A percentile compares a stretch with the other conserved stretches of the same genome.
Evolutionary conservation across 2,888 invertebrate genomes (phyloP).

Genomic region (Tetragonisca angustula): DNA sequence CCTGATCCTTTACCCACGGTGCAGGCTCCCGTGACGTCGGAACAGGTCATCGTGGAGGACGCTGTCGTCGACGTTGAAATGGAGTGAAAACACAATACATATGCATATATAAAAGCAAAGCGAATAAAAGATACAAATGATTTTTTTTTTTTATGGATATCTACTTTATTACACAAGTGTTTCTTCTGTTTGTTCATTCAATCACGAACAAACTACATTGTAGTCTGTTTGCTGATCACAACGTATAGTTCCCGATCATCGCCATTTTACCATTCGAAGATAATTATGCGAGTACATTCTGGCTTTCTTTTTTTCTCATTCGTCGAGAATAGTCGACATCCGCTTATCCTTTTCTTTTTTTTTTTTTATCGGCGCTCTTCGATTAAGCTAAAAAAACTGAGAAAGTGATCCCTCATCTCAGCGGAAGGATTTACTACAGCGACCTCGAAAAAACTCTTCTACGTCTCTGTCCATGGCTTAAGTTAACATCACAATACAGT

Average conservation of each 20-base stretch:
- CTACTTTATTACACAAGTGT: constrained; percentile 84
- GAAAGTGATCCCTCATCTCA: constrained; percentile 80
- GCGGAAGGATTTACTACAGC: constrained; percentile 80
- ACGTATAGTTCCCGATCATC: constrained; percentile 79
- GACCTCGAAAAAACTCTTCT: constrained; percentile 80
- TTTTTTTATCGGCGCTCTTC: constrained; percentile 57
- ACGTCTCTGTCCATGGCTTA: constrained; percentile 81
- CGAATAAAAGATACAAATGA: not conserved
- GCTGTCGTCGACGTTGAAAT: constrained; percentile 81
- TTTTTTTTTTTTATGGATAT: constrained; percentile 78
- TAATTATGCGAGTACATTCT: constrained; percentile 76
- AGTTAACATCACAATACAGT: constrained; percentile 84
- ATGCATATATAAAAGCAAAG: not conserved
- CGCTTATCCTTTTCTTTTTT: constrained; percentile 24
- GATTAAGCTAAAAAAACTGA: constrained; percentile 78
- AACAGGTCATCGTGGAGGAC: constrained; percentile 80
- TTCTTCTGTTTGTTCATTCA: constrained; percentile 81
- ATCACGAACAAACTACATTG: constrained; percentile 83
- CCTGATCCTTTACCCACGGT: constrained; percentile 81
- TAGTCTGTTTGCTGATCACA: constrained; percentile 83
- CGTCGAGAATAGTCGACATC: constrained; percentile 73
- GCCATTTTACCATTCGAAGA: constrained; percentile 75
- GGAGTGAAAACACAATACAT: constrained; percentile 69
- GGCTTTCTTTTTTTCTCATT: constrained; percentile 57
- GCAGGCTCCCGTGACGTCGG: constrained; percentile 75